Evolutionary conservation across 2,797 vertebrate species (phyloP).

Genomic region (Lophotriccus pileatus): DNA sequence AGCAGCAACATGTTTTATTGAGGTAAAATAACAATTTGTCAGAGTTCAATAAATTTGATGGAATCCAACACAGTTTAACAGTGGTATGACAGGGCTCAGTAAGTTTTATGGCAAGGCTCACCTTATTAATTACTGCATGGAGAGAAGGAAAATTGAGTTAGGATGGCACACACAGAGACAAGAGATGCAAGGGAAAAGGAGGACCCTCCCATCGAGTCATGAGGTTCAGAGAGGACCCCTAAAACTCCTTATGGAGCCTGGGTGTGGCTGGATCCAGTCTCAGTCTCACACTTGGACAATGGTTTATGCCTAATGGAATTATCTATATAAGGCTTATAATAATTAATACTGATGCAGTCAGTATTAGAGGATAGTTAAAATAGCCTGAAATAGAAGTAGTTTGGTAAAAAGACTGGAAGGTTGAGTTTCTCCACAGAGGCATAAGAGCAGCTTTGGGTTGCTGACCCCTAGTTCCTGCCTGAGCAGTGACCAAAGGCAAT

Average conservation of each 20-base stretch:
- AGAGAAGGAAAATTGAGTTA: background rate
- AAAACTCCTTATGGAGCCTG: background rate
- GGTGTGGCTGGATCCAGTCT: background rate
- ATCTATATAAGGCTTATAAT: background rate
- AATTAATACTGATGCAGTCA: background rate
- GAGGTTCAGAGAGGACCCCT: background rate
- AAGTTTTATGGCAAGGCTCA: background rate
- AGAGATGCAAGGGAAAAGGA: background rate
- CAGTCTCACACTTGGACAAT: background rate
- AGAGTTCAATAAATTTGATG: background rate
- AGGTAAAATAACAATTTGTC: background rate
- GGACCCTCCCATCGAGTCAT: background rate
- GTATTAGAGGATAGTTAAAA: background rate
- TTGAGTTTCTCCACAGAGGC: background rate
- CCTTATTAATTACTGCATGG: background rate
- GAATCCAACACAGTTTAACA: background rate
- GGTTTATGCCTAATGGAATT: background rate
- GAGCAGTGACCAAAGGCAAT: background rate
- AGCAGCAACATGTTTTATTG: background rate
- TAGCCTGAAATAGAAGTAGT: background rate
- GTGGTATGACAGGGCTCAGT: background rate
- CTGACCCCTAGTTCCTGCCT: background rate
- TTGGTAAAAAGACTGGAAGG: background rate
- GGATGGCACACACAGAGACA: background rate
- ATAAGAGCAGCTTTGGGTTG: background rate